phyloP scores from a whole-genome alignment of 2,888 invertebrate species.

The Sceliomorpha sp. region DNA sequence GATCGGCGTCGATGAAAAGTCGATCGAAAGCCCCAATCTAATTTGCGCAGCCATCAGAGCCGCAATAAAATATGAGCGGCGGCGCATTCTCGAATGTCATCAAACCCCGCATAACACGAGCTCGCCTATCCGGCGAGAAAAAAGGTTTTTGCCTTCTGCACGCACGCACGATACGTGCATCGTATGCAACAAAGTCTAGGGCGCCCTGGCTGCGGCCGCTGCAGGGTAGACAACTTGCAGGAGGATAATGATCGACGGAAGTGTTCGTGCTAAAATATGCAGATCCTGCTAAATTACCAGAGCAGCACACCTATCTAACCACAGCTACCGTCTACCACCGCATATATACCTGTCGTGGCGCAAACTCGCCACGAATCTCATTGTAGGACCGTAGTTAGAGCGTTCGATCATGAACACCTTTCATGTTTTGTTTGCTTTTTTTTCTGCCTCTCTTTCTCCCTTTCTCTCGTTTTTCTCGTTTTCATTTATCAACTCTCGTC shows the following conservation, averaged over 20 bases:
- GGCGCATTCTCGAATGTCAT: slow-evolving; percentile 20
- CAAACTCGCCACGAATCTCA: slow-evolving; percentile 49
- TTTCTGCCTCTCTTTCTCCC: slow-evolving; percentile 44
- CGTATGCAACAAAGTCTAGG: slow-evolving; percentile 54
- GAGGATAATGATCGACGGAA: slow-evolving; percentile 79
- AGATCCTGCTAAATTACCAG: slow-evolving; percentile 77
- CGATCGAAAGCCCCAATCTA: background rate
- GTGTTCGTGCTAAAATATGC: slow-evolving; percentile 80
- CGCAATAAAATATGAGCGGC: background rate
- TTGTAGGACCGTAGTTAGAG: slow-evolving; percentile 47
- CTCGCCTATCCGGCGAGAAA: slow-evolving; percentile 12
- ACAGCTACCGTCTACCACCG: slow-evolving; percentile 54
- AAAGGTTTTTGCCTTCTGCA: slow-evolving; percentile 50
- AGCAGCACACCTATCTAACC: slow-evolving; percentile 67
- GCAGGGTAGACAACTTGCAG: slow-evolving; percentile 61
- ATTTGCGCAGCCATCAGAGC: background rate
- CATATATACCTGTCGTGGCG: slow-evolving; percentile 40
- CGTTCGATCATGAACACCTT: slow-evolving; percentile 59
- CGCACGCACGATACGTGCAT: slow-evolving; percentile 51
- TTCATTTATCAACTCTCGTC: slow-evolving; percentile 57
- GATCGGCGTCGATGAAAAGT: too few species aligned
- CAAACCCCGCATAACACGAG: slow-evolving; percentile 22
- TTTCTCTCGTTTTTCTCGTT: slow-evolving; percentile 18
- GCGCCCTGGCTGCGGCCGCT: slow-evolving; percentile 42
- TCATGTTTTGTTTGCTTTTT: slow-evolving; percentile 43